These are phyloP conservation scores for Triplophysa siluroides DNA, from an alignment of 2,113 vertebrate species.

Conservation along the genomic window DNA sequence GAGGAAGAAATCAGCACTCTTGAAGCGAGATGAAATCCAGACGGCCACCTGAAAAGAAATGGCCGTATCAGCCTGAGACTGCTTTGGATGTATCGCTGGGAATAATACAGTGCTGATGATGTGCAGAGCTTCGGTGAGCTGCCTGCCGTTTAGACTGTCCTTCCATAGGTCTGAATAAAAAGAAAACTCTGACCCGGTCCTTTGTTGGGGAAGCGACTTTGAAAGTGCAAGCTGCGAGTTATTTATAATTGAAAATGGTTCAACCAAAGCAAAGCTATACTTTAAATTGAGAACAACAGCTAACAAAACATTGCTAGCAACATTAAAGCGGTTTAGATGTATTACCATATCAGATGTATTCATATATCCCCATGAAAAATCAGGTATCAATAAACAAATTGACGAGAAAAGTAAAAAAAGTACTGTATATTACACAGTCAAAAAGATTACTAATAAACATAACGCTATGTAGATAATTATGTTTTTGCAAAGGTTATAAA, in stretches of 20 bases:
- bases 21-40: slow-evolving; percentile 65
- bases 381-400: no score
- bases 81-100: slow-evolving; percentile 60
- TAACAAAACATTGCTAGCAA: background rate
- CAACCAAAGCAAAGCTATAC: background rate
- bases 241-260: background rate
- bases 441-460: no score
- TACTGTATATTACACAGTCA: no score
- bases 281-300: background rate
- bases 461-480: no score
- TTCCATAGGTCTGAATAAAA: background rate
- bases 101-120: slow-evolving; percentile 65
- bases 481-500: no score
- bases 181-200: background rate
- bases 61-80: slow-evolving; percentile 56
- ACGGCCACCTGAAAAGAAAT: slow-evolving; percentile 54
- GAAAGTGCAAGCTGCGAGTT: background rate
- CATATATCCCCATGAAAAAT: no score
- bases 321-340: background rate
- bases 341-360: background rate
- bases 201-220: background rate
- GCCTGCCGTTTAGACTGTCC: slow-evolving; percentile 65
- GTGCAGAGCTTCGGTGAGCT: slow-evolving; percentile 63
- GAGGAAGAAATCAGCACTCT: slow-evolving; percentile 22
- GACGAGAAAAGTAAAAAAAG: no score